Evolutionary conservation across 2,888 invertebrate species (phyloP).

Genomic region (Saturnia pavonia): DNA sequence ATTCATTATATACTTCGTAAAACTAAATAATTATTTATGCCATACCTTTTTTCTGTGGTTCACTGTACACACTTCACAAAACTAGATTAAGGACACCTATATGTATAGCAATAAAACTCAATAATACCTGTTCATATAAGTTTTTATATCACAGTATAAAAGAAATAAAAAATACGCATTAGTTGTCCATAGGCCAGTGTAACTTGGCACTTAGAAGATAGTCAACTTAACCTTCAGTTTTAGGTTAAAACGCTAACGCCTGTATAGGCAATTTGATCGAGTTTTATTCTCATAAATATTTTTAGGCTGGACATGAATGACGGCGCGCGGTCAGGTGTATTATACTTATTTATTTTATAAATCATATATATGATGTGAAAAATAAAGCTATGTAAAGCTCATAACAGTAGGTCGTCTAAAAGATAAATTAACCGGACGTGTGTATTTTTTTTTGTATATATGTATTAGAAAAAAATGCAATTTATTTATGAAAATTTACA

Average conservation of each 20-base stretch:
- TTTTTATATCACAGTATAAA: conserved; percentile 20
- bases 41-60: not conserved
- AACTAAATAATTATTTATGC: not conserved
- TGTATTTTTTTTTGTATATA: no score
- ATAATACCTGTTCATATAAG: conserved; percentile 15
- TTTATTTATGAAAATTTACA: no score
- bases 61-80: conserved; percentile 17
- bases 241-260: conserved; percentile 19
- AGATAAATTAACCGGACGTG: no score
- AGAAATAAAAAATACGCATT: conserved; percentile 26
- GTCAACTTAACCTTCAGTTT: not conserved
- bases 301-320: not conserved
- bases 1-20: not conserved
- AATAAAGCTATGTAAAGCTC: not conserved
- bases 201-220: conserved; percentile 27
- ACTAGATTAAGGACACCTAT: conserved; percentile 23
- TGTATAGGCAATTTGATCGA: conserved; percentile 26
- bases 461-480: no score
- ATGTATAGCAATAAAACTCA: conserved; percentile 33
- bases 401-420: no score
- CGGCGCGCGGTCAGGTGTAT: not conserved
- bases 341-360: not conserved
- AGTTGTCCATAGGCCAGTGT: conserved; percentile 25
- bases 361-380: not conserved
- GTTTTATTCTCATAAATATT: conserved; percentile 17